Percentiles rank a stretch among this genome's conserved stretches.
phyloP scores from a whole-genome alignment of 2,888 invertebrate genomes.

The Limenitis camilla region DNA sequence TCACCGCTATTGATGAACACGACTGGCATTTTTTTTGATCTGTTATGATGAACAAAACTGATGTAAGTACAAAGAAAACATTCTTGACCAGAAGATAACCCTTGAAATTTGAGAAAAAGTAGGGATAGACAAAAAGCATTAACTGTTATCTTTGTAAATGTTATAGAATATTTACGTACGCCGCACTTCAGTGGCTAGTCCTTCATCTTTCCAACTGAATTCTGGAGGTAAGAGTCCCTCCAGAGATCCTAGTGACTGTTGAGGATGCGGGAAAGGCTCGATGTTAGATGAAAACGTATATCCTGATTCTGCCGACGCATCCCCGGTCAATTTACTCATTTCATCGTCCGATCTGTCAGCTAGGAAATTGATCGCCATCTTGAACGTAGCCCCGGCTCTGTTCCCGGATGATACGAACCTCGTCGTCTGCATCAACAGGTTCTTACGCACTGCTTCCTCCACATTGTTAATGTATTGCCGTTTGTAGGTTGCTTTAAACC shows the following conservation, averaged over 20 bases:
- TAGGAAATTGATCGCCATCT: conserved; percentile 41
- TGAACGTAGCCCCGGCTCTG: conserved; percentile 47
- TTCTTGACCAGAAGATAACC: not conserved
- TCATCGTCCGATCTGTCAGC: conserved; percentile 45
- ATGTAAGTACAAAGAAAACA: not conserved
- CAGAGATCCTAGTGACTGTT: conserved; percentile 28
- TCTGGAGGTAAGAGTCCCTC: conserved; percentile 36
- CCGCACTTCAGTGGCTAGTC: conserved; percentile 47
- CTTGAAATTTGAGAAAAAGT: not conserved
- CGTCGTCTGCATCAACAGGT: conserved; percentile 38
- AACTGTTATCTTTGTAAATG: conserved; percentile 46
- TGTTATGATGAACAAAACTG: conserved; percentile 31
- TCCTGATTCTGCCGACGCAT: conserved; percentile 20
- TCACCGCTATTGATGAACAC: conserved; percentile 62
- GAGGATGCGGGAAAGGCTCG: conserved; percentile 42
- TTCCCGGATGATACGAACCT: conserved; percentile 48
- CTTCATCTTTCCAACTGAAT: conserved; percentile 55
- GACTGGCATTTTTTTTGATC: conserved; percentile 44
- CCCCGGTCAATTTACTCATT: conserved; percentile 36
- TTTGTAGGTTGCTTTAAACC: conserved; percentile 36
- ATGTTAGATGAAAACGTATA: conserved; percentile 7
- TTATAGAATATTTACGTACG: too few species aligned
- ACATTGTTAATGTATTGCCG: conserved; percentile 41
- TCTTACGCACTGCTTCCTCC: conserved; percentile 54
- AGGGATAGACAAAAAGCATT: not conserved